Evolutionary conservation across 2,888 invertebrate species (phyloP).

Genomic region (Oasisia sp.): DNA sequence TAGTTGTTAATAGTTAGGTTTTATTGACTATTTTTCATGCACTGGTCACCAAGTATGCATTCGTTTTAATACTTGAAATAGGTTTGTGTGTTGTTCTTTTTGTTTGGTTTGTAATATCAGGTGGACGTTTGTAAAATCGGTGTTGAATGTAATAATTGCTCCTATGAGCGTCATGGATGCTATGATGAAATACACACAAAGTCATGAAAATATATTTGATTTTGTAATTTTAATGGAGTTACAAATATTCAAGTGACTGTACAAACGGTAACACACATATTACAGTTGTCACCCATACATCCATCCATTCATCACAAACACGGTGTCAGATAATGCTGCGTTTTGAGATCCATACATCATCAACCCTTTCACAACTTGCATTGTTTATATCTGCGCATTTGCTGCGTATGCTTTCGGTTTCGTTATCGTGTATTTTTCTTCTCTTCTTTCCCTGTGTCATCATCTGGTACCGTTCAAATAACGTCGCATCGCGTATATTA

Average conservation of each 20-base stretch:
- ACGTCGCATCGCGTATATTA: not conserved
- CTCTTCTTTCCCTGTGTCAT: not conserved
- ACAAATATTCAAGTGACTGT: not conserved
- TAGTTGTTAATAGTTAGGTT: too few species aligned
- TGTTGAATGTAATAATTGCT: not conserved
- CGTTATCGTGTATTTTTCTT: not conserved
- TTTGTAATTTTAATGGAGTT: not conserved
- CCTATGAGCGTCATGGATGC: not conserved
- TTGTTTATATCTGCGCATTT: not conserved
- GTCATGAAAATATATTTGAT: not conserved
- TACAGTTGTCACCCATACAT: not conserved
- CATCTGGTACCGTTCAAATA: too few species aligned
- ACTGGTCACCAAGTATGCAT: too few species aligned
- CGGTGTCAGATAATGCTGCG: not conserved
- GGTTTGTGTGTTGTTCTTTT: not conserved
- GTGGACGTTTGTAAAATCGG: not conserved
- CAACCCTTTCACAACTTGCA: not conserved
- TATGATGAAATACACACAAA: not conserved
- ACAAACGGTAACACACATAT: not conserved
- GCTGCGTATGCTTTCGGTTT: not conserved
- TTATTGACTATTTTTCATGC: too few species aligned
- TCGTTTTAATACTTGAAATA: not conserved
- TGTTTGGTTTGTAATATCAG: not conserved
- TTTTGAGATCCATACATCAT: not conserved
- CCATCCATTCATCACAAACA: not conserved